Percentiles rank a stretch among this genome's conserved stretches.
Conservation (phyloP, 2,888 invertebrate species). For the Esperia sulphurella region DNA sequence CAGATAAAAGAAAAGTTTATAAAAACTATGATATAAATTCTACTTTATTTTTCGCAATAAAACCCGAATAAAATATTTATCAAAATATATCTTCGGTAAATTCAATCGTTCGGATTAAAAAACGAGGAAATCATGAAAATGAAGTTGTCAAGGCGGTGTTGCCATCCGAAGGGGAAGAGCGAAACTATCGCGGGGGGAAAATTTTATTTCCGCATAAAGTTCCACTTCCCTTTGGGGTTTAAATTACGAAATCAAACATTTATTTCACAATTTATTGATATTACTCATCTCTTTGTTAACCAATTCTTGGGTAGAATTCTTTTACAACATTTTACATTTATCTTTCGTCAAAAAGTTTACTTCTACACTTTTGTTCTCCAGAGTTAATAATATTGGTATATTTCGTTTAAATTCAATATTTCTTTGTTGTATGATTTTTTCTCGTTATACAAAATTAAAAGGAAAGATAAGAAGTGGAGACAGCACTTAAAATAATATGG, state of each 20-base stretch:
- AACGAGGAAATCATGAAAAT: conserved; percentile 48
- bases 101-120: conserved; percentile 37
- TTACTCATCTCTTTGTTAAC: neutral
- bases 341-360: too few species aligned
- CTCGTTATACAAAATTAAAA: too few species aligned
- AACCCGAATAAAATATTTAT: neutral
- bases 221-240: conserved; percentile 26
- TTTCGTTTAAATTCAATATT: too few species aligned
- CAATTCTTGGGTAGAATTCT: too few species aligned
- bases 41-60: neutral
- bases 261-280: conserved; percentile 2
- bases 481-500: too few species aligned
- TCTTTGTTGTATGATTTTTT: too few species aligned
- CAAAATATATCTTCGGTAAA: conserved; percentile 20
- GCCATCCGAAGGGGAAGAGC: conserved; percentile 23
- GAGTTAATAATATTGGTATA: too few species aligned
- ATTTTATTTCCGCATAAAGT: conserved; percentile 37
- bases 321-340: too few species aligned
- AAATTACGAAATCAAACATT: conserved; percentile 22
- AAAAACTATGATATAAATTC: too few species aligned
- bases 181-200: conserved; percentile 33
- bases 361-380: too few species aligned
- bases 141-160: conserved; percentile 33
- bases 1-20: too few species aligned
- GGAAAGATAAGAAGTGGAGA: too few species aligned